These are phyloP conservation scores for Chrysomela aeneicollis DNA, from an alignment of 2,888 invertebrate genomes.

Conservation along the genomic window DNA sequence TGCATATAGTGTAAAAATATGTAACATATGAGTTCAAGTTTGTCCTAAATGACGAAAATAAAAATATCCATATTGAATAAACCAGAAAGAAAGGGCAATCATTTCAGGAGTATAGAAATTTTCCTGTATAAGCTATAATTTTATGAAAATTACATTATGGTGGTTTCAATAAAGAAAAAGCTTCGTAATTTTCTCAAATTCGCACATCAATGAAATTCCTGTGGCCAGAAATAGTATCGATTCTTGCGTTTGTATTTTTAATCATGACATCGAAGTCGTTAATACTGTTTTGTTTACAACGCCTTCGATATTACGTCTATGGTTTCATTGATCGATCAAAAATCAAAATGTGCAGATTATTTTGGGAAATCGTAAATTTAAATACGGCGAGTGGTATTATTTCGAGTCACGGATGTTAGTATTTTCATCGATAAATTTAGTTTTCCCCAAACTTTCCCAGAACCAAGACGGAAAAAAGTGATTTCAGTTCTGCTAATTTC, in stretches of 20 bases:
- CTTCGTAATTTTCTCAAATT: not conserved
- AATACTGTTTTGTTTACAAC: not conserved
- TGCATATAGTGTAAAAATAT: no score
- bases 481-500: not conserved
- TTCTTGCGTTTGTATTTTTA: not conserved
- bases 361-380: slow-evolving; percentile 21
- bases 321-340: slow-evolving; percentile 3
- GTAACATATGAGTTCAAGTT: no score
- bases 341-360: not conserved
- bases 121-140: no score
- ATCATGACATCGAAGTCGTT: not conserved
- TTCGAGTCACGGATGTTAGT: slow-evolving; percentile 27
- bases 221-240: not conserved
- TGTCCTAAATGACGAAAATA: no score
- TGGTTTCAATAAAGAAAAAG: no score
- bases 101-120: no score
- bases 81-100: no score
- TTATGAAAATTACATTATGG: no score
- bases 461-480: slow-evolving; percentile 2
- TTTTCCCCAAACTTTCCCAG: not conserved
- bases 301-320: not conserved
- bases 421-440: slow-evolving; percentile 21
- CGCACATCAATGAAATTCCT: not conserved
- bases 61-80: no score
- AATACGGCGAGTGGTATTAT: slow-evolving; percentile 22